Evolutionary conservation across 2,888 invertebrate genomes (phyloP).

Genomic region (Cheilosia vernalis): DNA sequence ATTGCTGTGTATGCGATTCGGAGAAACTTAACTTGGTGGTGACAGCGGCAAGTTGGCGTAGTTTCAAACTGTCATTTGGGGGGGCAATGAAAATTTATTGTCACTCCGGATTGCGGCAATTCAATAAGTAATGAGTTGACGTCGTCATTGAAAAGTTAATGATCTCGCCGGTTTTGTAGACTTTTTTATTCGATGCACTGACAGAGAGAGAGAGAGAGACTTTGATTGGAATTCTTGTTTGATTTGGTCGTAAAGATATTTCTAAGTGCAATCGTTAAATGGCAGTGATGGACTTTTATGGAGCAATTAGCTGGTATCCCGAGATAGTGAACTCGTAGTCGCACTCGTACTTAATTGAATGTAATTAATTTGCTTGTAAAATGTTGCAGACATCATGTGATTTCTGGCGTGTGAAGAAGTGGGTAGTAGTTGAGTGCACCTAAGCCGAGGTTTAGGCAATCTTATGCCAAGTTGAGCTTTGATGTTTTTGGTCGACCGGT

Average conservation of each 20-base stretch:
- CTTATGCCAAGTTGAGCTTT: no score
- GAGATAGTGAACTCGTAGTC: background rate
- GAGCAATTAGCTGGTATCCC: constrained; percentile 17
- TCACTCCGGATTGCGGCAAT: constrained; percentile 42
- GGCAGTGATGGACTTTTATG: constrained; percentile 36
- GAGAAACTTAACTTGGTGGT: constrained; percentile 36
- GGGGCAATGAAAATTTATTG: constrained; percentile 72
- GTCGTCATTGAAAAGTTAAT: constrained; percentile 38
- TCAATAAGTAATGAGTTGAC: constrained; percentile 56
- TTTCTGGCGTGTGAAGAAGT: background rate
- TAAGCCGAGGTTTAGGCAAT: background rate
- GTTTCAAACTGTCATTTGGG: constrained; percentile 58
- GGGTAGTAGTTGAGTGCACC: background rate
- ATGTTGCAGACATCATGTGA: background rate
- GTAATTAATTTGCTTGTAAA: constrained; percentile 6
- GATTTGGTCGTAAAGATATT: constrained; percentile 38
- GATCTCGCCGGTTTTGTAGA: constrained; percentile 28
- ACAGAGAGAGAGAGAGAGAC: constrained; percentile 7
- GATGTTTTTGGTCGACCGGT: no score
- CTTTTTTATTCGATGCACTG: background rate
- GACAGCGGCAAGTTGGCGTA: constrained; percentile 50
- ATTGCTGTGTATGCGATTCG: constrained; percentile 15
- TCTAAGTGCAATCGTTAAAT: constrained; percentile 35
- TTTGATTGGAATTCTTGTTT: constrained; percentile 43
- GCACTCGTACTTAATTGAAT: constrained; percentile 3